Percentiles rank a stretch among this genome's conserved stretches.
phyloP scores from a whole-genome alignment of 2,797 vertebrate species.

The Kryptopterus vitreolus region DNA sequence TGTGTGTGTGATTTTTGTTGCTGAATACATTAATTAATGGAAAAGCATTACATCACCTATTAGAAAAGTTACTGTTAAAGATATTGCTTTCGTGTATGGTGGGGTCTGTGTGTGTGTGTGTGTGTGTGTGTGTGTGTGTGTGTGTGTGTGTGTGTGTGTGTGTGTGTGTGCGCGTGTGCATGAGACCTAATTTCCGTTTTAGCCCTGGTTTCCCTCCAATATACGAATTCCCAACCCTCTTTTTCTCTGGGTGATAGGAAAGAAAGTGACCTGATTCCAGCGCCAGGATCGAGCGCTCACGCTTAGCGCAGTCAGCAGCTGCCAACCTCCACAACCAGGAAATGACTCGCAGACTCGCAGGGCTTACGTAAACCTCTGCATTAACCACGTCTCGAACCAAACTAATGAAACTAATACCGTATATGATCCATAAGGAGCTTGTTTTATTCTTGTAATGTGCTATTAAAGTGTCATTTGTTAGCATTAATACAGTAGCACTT shows the following conservation, averaged over 20 bases:
- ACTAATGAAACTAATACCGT: neutral
- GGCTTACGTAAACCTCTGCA: constrained; percentile 19
- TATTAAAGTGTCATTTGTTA: no score
- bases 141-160: constrained; percentile 14
- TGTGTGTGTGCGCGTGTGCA: constrained; percentile 3
- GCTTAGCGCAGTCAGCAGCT: constrained; percentile 39
- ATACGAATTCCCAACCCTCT: constrained; percentile 22
- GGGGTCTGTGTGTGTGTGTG: no score
- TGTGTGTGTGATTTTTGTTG: neutral
- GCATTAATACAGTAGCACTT: neutral
- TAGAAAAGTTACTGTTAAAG: neutral
- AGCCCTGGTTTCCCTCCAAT: constrained; percentile 26
- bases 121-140: neutral
- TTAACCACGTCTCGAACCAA: neutral
- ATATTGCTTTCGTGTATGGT: neutral
- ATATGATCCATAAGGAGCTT: neutral
- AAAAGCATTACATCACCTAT: neutral
- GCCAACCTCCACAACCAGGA: constrained; percentile 39
- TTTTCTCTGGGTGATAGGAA: constrained; percentile 24
- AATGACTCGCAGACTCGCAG: constrained; percentile 25
- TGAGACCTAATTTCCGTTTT: constrained; percentile 35
- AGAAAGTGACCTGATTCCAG: constrained; percentile 39
- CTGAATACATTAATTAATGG: neutral
- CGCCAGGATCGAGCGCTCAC: constrained; percentile 1
- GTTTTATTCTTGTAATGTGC: neutral